Evolutionary conservation across 2,113 vertebrate species (phyloP), one percentile per base, ranked within the genome.

Genomic region (Ceyx margarethae): DNA sequence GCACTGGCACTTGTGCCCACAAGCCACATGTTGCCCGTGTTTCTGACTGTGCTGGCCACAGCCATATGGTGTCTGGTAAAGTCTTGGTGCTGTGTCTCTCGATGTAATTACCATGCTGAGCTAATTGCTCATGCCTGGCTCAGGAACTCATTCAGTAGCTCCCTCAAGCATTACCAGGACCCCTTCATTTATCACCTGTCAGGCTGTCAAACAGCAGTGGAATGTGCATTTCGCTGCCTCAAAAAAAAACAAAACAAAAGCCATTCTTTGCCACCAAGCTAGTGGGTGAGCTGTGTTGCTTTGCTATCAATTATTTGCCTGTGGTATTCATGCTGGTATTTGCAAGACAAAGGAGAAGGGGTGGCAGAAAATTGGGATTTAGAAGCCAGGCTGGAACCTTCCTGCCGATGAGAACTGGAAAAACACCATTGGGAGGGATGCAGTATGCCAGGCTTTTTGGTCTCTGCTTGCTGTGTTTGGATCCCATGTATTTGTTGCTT

Each of bases 261-360:
- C 60, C 31, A 9, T 91, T 92, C 66, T 85, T 81, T 79, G 13
- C 48, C 78, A 53, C 72, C 43, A 28, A 54, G 66, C 69, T 78
- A 2, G 0, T 10, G 31, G 56, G 69, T 56, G 48, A 87, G 89
- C n/a, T 28, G 42, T 8, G 6, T 84, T 75, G 66, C 48, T 87
- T 81, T 68, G 57, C 78, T 54, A 29, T 58, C 68, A 78, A 58
- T 71, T 60, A 45, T 66, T 87, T 91, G 53, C 57, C 78, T 2
- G 0, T 75, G 53, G 22, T 81, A 14, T 75, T 85, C 57, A 81
- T n/a, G 61, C 43, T 58, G 43, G 22, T 40, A 72, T 89, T 94
- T 95, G 65, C 65, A 83, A 81, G 76, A 77, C 80, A 88, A 93
- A 90, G 54, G 58, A 85, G 40, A 79, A 81, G 71, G 35, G 13